Conservation (phyloP, 2,888 invertebrate genomes). For the Hybos culiciformis region DNA sequence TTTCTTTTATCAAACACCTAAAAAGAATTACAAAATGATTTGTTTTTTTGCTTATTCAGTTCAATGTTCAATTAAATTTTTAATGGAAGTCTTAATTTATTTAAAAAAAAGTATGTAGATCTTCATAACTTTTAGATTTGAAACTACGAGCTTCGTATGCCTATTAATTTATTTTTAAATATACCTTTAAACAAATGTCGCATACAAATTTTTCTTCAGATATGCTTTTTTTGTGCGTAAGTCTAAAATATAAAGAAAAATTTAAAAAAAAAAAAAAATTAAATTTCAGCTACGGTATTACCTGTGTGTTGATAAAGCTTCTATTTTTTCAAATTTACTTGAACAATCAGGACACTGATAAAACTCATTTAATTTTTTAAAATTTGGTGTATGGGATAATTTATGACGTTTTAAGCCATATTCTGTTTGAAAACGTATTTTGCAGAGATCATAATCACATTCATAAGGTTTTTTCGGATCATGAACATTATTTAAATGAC, state of each 20-base stretch:
- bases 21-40: constrained; percentile 36
- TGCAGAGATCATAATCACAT: constrained; percentile 19
- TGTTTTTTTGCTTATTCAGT: no score
- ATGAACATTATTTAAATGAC: constrained; percentile 21
- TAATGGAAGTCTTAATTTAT: no score
- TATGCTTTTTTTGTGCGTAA: constrained; percentile 22
- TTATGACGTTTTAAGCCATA: constrained; percentile 23
- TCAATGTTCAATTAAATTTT: no score
- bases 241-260: no score
- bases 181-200: constrained; percentile 38
- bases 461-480: constrained; percentile 20
- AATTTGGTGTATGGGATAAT: constrained; percentile 19
- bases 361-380: no score
- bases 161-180: no score
- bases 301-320: constrained; percentile 39
- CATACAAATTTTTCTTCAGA: constrained; percentile 28
- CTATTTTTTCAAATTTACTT: neutral
- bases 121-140: no score
- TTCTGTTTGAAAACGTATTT: constrained; percentile 20
- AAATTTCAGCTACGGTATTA: no score
- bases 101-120: no score
- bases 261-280: no score
- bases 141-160: no score
- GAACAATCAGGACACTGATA: neutral
- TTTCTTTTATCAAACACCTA: no score